These are phyloP conservation scores for Pissodes strobi DNA, from an alignment of 1,140 invertebrate species.

Conservation along the genomic window DNA sequence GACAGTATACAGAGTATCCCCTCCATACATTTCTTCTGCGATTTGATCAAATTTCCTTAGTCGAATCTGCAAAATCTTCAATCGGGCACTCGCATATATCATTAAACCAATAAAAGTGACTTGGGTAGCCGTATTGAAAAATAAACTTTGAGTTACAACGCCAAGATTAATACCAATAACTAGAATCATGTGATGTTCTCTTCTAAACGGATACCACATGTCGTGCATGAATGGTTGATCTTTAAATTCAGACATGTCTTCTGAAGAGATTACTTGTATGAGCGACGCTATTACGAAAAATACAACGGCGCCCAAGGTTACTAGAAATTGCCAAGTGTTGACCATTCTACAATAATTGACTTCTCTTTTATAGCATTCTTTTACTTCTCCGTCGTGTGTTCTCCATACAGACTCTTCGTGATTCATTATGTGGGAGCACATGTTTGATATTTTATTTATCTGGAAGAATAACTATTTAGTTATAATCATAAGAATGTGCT, in stretches of 20 bases:
- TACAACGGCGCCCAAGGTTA: neutral
- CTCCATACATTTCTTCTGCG: neutral
- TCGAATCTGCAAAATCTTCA: no score
- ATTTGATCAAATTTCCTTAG: constrained; percentile 11
- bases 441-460: constrained; percentile 4
- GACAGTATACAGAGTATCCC: constrained; percentile 1
- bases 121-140: constrained; percentile 13
- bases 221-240: constrained; percentile 22
- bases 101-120: constrained; percentile 9
- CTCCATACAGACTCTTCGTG: no score
- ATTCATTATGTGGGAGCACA: neutral
- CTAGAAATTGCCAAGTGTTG: neutral
- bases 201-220: constrained; percentile 14
- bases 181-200: neutral
- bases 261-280: neutral
- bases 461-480: no score
- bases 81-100: no score
- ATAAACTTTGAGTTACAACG: neutral
- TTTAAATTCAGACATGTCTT: constrained; percentile 3
- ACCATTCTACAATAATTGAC: constrained; percentile 5
- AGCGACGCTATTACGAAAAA: neutral
- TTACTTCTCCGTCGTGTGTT: neutral
- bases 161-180: constrained; percentile 7
- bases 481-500: no score
- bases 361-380: no score